phyloP scores from a whole-genome alignment of 2,888 invertebrate species.

The Ernsta delagoae region DNA sequence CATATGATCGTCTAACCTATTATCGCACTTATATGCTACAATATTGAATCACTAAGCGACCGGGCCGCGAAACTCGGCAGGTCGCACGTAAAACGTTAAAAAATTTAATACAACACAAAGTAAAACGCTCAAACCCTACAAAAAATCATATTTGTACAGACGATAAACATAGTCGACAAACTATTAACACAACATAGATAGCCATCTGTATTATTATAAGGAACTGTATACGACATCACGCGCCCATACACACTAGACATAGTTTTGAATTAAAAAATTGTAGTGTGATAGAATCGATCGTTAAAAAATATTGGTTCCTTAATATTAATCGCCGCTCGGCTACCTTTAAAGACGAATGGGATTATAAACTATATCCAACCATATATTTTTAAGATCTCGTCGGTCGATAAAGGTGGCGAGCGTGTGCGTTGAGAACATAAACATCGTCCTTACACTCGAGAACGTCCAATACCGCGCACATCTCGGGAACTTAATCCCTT shows the following conservation, averaged over 20 bases:
- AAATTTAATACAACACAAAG: constrained; percentile 32
- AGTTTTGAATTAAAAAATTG: constrained; percentile 76
- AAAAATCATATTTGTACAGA: constrained; percentile 40
- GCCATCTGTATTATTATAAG: constrained; percentile 38
- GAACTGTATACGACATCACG: constrained; percentile 46
- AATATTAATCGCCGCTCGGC: constrained; percentile 48
- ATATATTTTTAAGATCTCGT: constrained; percentile 41
- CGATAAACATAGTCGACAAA: not conserved
- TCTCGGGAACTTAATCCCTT: constrained; percentile 1
- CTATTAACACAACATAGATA: constrained; percentile 8
- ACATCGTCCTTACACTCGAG: constrained; percentile 37
- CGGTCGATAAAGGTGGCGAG: constrained; percentile 54
- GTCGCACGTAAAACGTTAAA: constrained; percentile 30
- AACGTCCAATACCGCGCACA: constrained; percentile 24
- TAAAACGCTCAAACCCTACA: constrained; percentile 28
- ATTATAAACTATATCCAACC: constrained; percentile 47
- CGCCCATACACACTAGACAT: constrained; percentile 71
- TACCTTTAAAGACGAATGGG: constrained; percentile 52
- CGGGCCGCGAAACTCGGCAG: constrained; percentile 11
- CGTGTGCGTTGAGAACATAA: constrained; percentile 36
- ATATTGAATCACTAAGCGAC: not conserved
- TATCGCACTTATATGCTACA: not conserved
- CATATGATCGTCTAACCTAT: constrained; percentile 3
- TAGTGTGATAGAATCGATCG: constrained; percentile 58
- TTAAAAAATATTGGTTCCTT: constrained; percentile 51